Percentiles rank a stretch among this genome's conserved stretches.
phyloP scores from a whole-genome alignment of 2,888 invertebrate species.

The Pediacus dermestoides region DNA sequence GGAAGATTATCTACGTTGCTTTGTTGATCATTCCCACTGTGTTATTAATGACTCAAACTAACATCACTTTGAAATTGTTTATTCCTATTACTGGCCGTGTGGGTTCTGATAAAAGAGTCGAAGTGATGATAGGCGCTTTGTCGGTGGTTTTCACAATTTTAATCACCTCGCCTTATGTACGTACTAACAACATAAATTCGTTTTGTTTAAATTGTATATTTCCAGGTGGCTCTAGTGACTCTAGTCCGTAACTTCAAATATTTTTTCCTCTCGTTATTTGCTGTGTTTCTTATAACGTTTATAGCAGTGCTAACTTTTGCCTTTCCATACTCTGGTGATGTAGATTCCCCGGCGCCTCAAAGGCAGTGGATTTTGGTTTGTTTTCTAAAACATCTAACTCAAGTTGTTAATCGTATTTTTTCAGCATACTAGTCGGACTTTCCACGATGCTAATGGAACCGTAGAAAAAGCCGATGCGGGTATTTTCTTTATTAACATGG shows the following conservation, averaged over 20 bases:
- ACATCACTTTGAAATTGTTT: constrained; percentile 35
- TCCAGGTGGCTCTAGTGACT: constrained; percentile 37
- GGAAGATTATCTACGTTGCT: constrained; percentile 40
- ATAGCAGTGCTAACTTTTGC: constrained; percentile 61
- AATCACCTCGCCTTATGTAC: constrained; percentile 46
- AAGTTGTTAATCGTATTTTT: constrained; percentile 14
- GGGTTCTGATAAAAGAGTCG: constrained; percentile 50
- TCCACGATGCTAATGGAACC: constrained; percentile 35
- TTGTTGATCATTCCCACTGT: constrained; percentile 36
- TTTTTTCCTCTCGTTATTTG: constrained; percentile 29
- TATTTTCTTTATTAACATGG: constrained; percentile 43
- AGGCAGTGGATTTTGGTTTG: constrained; percentile 53
- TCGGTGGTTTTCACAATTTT: constrained; percentile 45
- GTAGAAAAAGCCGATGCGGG: constrained; percentile 40
- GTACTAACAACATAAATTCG: constrained; percentile 18
- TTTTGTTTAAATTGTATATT: constrained; percentile 12
- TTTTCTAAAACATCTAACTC: constrained; percentile 8
- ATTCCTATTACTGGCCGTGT: constrained; percentile 51
- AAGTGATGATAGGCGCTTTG: constrained; percentile 48
- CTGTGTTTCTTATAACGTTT: constrained; percentile 37
- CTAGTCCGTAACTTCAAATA: constrained; percentile 33
- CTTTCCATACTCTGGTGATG: constrained; percentile 66
- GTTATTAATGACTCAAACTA: constrained; percentile 35
- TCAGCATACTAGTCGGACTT: constrained; percentile 39
- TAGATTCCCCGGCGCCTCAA: constrained; percentile 61